Conservation (phyloP, 2,113 vertebrate genomes). For the Sturnira hondurensis region DNA sequence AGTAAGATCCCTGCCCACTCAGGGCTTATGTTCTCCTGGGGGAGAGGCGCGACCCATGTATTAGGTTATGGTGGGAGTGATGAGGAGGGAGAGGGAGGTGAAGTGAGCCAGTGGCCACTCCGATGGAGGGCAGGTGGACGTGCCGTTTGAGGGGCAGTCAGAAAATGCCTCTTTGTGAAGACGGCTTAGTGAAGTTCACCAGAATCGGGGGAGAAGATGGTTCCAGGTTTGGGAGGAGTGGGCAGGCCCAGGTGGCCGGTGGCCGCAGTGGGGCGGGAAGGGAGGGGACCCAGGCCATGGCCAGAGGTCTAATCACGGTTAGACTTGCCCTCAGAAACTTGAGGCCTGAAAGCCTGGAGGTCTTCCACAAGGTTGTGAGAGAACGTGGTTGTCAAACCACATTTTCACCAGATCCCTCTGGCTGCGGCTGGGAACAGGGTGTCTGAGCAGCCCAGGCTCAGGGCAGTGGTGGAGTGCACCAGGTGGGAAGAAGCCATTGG, state of each 20-base stretch:
- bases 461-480: not conserved
- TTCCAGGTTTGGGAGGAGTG: not conserved
- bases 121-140: fast-evolving
- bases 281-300: not conserved
- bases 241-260: too few relatives aligned
- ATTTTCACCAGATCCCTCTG: not conserved
- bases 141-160: not conserved
- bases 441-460: not conserved
- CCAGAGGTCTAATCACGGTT: not conserved
- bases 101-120: not conserved
- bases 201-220: not conserved
- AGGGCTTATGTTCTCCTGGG: not conserved
- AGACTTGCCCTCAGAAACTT: too few relatives aligned
- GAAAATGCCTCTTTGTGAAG: not conserved
- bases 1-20: not conserved
- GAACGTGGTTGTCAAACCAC: not conserved
- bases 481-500: not conserved
- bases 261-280: not conserved
- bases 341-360: not conserved
- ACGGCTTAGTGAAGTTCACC: not conserved
- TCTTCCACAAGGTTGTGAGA: not conserved
- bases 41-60: not conserved
- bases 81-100: not conserved
- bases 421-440: not conserved
- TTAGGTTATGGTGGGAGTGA: not conserved